Evolutionary conservation across 2,797 vertebrate genomes (phyloP), one percentile per base, ranked within the genome.

Genomic region (Sebastes iracundus): DNA sequence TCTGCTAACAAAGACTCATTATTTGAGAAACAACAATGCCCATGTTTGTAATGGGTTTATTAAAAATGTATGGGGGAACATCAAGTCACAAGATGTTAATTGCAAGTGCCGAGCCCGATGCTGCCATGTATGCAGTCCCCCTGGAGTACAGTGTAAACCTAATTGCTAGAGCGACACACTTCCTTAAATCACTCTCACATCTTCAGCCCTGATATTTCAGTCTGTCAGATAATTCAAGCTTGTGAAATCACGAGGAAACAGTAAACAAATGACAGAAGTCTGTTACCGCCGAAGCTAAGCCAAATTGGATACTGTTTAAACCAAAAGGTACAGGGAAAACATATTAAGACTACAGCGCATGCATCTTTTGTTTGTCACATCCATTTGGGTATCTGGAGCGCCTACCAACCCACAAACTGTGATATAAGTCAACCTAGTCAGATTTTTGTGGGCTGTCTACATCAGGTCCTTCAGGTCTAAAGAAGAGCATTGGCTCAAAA

Each of bases 61-160:
- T 88, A 90, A 89, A 91, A 83, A 91, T 90, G 80, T 67, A 88
- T 87, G 72, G 33, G 11, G 55, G 61, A 79, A 72, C 74, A 85
- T 59, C 58, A 72, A 80, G 80, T 85, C 77, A 66, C 77, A 83
- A 64, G 70, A 84, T 80, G 76, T 77, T 88, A 90, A 92, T 88
- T 87, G 79, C 79, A 70, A 69, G 64, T 46, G 42, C 72, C 8
- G 65, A 77, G 78, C 61, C 30, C 1, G 10, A 27, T 72, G 70
- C 75, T 81, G 77, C 72, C 80, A 64, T 75, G 67, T 56, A 35
- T 65, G 35, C 61, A 67, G 25, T 77, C 75, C 77, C 83, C 52
- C 49, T 27, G 72, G 83, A 87, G 70, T 62, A 55, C 23, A 71
- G 75, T 69, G 86, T 70, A 58, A 82, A 84, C 85, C 71, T 72